Percentiles rank a stretch among this genome's conserved stretches.
phyloP scores from a whole-genome alignment of 2,113 vertebrate species.

The Emydura subglobosa region DNA sequence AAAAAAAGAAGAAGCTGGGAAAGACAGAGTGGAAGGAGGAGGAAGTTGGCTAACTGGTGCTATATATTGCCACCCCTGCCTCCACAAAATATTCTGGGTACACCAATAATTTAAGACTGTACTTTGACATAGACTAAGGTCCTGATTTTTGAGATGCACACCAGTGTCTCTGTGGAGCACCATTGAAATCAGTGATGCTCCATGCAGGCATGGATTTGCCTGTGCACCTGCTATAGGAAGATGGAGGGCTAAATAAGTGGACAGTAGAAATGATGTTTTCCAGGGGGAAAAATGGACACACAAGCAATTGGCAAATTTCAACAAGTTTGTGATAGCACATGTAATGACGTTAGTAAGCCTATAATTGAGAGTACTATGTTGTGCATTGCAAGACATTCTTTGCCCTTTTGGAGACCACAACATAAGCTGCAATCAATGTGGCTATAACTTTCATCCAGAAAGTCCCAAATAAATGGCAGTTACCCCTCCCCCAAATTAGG shows the following conservation, averaged over 20 bases:
- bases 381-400: neutral
- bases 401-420: neutral
- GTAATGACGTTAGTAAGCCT: neutral
- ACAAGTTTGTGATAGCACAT: neutral
- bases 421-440: neutral
- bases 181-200: neutral
- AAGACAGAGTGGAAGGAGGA: neutral
- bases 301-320: neutral
- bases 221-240: neutral
- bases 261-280: neutral
- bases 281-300: neutral
- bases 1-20: rapidly evolving
- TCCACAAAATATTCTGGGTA: neutral
- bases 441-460: neutral
- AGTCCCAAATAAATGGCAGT: neutral
- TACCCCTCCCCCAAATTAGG: neutral
- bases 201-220: neutral
- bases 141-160: neutral
- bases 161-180: neutral
- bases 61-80: neutral
- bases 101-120: neutral
- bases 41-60: neutral
- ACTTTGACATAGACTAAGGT: neutral
- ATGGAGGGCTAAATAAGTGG: neutral
- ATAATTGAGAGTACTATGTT: neutral